Base-by-base conservation (phyloP, 2,113 vertebrate species). In the Oncorhynchus masou region DNA sequence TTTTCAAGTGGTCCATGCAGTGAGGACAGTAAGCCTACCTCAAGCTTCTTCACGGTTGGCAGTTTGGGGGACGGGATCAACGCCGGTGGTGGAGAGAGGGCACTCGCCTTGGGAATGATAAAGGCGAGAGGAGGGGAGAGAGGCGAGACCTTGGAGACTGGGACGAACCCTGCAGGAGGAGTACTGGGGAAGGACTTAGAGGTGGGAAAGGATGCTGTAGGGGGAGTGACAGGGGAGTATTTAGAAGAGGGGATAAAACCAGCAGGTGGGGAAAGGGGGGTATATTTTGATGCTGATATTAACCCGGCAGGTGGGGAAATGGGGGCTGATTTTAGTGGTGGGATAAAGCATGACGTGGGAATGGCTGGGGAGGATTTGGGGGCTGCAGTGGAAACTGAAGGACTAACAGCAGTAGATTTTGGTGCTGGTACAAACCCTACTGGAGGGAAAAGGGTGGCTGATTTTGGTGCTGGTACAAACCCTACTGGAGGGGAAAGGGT, bases 1-100 rank as follows among this genome's bases (percentile, higher is more conserved):
- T 80, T 82, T 76, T 65, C 85, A 89, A 69, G 57, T 48, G 25
- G 69, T 76, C 20, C 78, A 74, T 67, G 79, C 85, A 79, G 24
- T 68, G 39, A n/a, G 39, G 24, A 67, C 74, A 64, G 74, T 93
- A 79, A 39, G 27, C 45, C 64, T 77, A 94, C 92, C 91, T 93
- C 87, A 78, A 75, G 81, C 78, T 83, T 88, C 75, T 75, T 83
- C 25, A 75, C 22, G 57, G 82, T 16, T 31, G 81, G 75, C 27
- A 82, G 73, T 19, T 88, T 83, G 19, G 29, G 79, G 64, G 62
- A 11, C 15, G 74, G 59, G 74, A 39, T 57, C 45, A 45, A 60
- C 72, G 24, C 70, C 69, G 79, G 39, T 27, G 74, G 5, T 4
- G 85, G 66, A 67, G 71, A 62, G 15, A 76, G 16, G 15, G 78